Conservation (phyloP, 2,797 vertebrate genomes). For the Phalloptychus januarius region DNA sequence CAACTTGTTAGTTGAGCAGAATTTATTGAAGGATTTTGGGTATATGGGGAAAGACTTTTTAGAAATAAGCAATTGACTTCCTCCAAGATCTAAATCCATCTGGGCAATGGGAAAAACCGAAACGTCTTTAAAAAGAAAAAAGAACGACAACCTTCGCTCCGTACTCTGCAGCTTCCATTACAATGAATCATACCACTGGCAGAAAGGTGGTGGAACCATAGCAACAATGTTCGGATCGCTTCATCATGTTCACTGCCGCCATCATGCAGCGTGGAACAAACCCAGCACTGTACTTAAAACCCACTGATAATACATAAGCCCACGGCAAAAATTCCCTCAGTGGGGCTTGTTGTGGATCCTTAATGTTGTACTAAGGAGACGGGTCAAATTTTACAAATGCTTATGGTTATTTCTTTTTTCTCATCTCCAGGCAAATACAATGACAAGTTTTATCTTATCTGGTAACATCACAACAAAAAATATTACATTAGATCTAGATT, state of each 20-base stretch:
- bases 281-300: conserved; percentile 25
- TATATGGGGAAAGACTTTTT: not conserved
- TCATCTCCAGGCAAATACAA: not conserved
- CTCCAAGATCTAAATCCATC: conserved; percentile 23
- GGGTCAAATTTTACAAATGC: conserved; percentile 8
- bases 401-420: not conserved
- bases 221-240: conserved; percentile 70
- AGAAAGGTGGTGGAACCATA: conserved; percentile 70
- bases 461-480: conserved; percentile 6
- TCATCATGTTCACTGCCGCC: conserved; percentile 68
- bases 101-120: conserved; percentile 2
- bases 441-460: conserved; percentile 3
- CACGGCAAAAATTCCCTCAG: conserved; percentile 26
- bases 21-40: not conserved
- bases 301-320: conserved; percentile 29
- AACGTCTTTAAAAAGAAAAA: conserved; percentile 7
- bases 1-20: conserved; percentile 1
- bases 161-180: conserved; percentile 46
- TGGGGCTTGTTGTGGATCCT: not conserved
- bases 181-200: conserved; percentile 65
- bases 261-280: conserved; percentile 53
- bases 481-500: not conserved
- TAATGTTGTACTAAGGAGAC: conserved; percentile 5
- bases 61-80: conserved; percentile 2
- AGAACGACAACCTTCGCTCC: conserved; percentile 21